Evolutionary conservation across 2,113 vertebrate genomes (phyloP), one percentile per base, ranked within the genome.

Genomic region (Thamnophis sirtalis): DNA sequence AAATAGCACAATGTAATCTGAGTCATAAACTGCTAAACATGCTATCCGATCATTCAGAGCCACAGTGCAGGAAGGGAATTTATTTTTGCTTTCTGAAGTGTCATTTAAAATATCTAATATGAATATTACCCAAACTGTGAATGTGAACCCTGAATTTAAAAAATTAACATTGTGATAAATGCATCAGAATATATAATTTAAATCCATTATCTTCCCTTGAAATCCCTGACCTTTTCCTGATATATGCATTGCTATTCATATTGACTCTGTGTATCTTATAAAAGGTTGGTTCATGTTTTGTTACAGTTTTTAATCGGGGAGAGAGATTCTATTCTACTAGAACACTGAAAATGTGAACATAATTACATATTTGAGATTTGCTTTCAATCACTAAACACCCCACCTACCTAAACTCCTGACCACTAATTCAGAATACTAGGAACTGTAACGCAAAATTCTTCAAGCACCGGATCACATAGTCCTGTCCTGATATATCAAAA

Each of bases 21-120:
- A 95, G 92, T 93, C 94, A 95, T 58, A 1, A 96, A 94, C 92
- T 92, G 91, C 60, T 90, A 86, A 93, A 86, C 92, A 91, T 1
- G 93, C 93, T 93, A 95, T 94, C 94, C 92, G 92, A 97, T 92
- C 91, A 93, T 93, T 95, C 93, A 84, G n/a, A 94, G 92, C 80
- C 94, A 93, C 68, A 55, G 60, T 94, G 93, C 92, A 93, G 91
- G 95, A 96, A 95, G 63, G 50, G 22, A 89, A 94, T 28, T 94
- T 93, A 94, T 93, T 95, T 96, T 93, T 93, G 90, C 95, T 90
- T 26, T 91, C 93, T 63, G 92, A 80, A 80, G 87, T 56, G n/a
- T 73, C 94, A 94, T 4, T 92, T 94, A 93, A 92, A 95, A 80
- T 55, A 58, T 93, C 22, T 10, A 0, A 28, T 90, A 92, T 49